phyloP scores from a whole-genome alignment of 1,140 invertebrate species.

The Apolygus lucorum region DNA sequence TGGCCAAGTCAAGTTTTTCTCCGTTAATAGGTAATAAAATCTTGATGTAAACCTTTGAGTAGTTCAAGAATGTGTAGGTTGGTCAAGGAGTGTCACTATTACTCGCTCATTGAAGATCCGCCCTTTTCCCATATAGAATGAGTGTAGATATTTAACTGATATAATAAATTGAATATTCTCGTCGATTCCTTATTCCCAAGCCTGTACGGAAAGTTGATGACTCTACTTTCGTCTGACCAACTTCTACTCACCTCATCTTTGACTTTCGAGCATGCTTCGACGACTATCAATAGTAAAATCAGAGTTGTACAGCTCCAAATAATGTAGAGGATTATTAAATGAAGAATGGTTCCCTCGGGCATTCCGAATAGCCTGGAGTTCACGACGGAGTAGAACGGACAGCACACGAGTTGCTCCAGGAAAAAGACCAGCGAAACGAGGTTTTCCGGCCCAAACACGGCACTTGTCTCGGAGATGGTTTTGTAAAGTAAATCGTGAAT shows the following conservation, averaged over 20 bases:
- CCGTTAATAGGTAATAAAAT: no score
- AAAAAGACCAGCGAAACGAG: neutral
- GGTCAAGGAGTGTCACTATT: no score
- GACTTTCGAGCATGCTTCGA: neutral
- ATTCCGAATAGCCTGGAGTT: neutral
- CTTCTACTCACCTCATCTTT: neutral
- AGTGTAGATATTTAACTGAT: no score
- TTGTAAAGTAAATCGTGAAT: neutral
- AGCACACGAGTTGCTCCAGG: neutral
- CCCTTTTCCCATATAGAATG: no score
- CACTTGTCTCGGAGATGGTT: neutral
- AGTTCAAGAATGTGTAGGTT: no score
- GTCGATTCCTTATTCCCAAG: no score
- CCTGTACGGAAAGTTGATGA: no score
- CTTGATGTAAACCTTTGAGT: no score
- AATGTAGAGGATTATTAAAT: neutral
- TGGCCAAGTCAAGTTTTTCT: no score
- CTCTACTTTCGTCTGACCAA: no score
- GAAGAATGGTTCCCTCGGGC: neutral
- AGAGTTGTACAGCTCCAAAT: neutral
- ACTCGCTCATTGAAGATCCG: no score
- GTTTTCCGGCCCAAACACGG: neutral
- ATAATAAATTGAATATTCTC: no score
- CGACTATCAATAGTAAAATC: neutral
- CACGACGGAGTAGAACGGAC: neutral